Percentiles rank a stretch among this genome's conserved stretches.
Conservation (phyloP, 2,797 vertebrate genomes). For the Poeciliopsis turneri region DNA sequence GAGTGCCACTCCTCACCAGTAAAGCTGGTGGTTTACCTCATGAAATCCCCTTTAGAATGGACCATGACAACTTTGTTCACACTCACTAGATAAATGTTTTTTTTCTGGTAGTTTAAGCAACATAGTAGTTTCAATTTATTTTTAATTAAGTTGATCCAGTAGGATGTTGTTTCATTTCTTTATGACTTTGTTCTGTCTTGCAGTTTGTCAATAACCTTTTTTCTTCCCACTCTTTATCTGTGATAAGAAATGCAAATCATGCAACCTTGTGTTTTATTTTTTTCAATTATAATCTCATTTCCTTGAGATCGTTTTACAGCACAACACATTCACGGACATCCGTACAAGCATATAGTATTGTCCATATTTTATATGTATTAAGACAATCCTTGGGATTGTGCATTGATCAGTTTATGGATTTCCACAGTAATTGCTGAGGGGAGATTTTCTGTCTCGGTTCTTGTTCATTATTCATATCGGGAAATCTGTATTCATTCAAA, state of each 20-base stretch:
- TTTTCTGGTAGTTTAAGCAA: constrained; percentile 35
- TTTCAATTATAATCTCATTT: constrained; percentile 78
- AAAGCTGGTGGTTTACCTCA: neutral
- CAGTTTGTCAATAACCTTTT: constrained; percentile 64
- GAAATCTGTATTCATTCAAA: constrained; percentile 78
- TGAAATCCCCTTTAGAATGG: constrained; percentile 16
- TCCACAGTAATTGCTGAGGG: constrained; percentile 82
- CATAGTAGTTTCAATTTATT: constrained; percentile 52
- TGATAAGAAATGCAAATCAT: constrained; percentile 83
- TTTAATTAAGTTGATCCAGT: constrained; percentile 53
- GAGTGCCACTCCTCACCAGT: constrained; percentile 23
- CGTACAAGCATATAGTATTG: constrained; percentile 59
- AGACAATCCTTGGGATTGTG: constrained; percentile 84
- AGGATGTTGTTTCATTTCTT: constrained; percentile 69
- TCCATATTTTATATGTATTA: constrained; percentile 83
- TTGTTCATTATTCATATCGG: constrained; percentile 85
- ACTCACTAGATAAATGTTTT: constrained; percentile 49
- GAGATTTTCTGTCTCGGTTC: constrained; percentile 77
- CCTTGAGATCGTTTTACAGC: constrained; percentile 76
- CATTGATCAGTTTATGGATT: constrained; percentile 87
- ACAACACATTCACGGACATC: constrained; percentile 72
- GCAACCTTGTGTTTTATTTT: constrained; percentile 73
- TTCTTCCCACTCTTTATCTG: constrained; percentile 30
- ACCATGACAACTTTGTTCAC: constrained; percentile 50
- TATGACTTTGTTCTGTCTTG: constrained; percentile 67